Evolutionary conservation across 2,888 invertebrate species (phyloP), one percentile per base, ranked within the genome.

Genomic region (Hypselothyrea guttata): DNA sequence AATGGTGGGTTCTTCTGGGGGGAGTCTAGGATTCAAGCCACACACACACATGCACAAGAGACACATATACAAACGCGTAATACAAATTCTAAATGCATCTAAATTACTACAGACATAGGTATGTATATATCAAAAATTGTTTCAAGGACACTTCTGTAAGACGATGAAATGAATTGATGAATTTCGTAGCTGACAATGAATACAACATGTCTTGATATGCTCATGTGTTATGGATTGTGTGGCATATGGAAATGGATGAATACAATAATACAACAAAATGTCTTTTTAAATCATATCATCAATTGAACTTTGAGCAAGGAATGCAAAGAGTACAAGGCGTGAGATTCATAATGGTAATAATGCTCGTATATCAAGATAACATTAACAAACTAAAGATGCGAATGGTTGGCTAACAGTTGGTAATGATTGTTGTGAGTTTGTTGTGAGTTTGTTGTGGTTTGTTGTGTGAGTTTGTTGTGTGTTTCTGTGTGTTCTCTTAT

Each of bases 131-230:
- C 15, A 60, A 49, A 64, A 61, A n/a, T 54, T 34, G 44, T 52
- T 65, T n/a, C 59, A 74, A 74, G 73, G 73, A 62, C 73, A 74
- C 73, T 74, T 74, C 5, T 69, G 40, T 49, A 61, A 55, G 35
- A 27, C 4, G 37, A 55, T 67, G 34, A 53, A 60, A 49, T 51
- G 60, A 54, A 42, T 28, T 18, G 11, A 59, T 71, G 59, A 57
- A 42, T 45, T 65, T 42, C 34, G 65, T 35, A 42, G 28, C 65
- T 65, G 65, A 46, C 65, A 13, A 12, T 42, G 30, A 16, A 35
- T 38, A 58, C 15, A 12, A 41, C 41, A 52, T 45, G 27, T 40
- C 15, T 27, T 56, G 37, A 48, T 41, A 33, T 49, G 46, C 30
- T 31, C 11, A 30, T 67, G 52, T 28, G 35, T 42, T 57, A 47